Evolutionary conservation across 2,888 invertebrate genomes (phyloP).

Genomic region (Agrotis ipsilon): DNA sequence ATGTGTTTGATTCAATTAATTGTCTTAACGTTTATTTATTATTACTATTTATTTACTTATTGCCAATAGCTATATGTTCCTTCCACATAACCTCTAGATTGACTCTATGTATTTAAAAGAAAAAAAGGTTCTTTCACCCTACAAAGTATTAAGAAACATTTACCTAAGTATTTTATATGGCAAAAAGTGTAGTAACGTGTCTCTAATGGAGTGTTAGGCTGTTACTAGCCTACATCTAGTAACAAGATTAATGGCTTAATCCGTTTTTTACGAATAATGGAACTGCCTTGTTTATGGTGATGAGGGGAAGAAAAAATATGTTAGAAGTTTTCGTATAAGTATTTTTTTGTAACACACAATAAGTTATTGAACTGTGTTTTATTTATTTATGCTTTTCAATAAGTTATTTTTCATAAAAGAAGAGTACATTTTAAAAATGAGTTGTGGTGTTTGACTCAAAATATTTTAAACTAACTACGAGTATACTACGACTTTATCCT

Average conservation of each 20-base stretch:
- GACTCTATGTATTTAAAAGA: no score
- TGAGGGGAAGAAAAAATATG: neutral
- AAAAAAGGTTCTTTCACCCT: neutral
- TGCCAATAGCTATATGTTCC: no score
- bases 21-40: no score
- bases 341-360: neutral
- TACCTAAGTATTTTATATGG: conserved; percentile 18
- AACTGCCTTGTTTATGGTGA: conserved; percentile 20
- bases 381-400: no score
- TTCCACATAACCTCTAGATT: no score
- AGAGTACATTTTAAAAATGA: neutral
- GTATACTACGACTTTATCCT: no score
- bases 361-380: no score
- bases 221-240: conserved; percentile 32
- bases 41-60: no score
- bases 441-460: neutral
- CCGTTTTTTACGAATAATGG: conserved; percentile 44
- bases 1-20: no score
- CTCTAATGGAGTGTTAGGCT: conserved; percentile 32
- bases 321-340: neutral
- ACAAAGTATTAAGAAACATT: neutral
- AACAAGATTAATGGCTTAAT: conserved; percentile 58
- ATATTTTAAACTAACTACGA: no score
- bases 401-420: no score
- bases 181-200: conserved; percentile 6